A percentile compares a stretch with the other conserved stretches of the same genome.
Conservation (phyloP, 2,113 vertebrate genomes). For the Cricetomys ansorgei region DNA sequence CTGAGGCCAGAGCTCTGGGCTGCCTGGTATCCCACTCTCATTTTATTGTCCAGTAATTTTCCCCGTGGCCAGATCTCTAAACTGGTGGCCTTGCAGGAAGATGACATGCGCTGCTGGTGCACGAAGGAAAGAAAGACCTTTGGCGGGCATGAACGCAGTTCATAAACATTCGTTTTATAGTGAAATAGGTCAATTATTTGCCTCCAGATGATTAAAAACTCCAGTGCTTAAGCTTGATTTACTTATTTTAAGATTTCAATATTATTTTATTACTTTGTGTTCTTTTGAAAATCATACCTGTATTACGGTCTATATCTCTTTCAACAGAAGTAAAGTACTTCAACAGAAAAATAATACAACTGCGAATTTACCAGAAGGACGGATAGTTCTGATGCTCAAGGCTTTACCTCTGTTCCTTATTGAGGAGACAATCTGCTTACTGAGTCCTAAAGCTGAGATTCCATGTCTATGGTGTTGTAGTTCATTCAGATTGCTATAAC, state of each 20-base stretch:
- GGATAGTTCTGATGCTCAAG: not conserved
- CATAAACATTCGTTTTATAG: conserved; percentile 11
- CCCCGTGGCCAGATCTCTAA: conserved; percentile 66
- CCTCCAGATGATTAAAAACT: conserved; percentile 40
- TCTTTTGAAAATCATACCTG: not conserved
- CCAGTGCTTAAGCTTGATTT: conserved; percentile 32
- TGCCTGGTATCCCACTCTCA: conserved; percentile 57
- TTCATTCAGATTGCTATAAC: not conserved
- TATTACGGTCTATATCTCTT: conserved; percentile 37
- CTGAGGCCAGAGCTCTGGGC: conserved; percentile 48
- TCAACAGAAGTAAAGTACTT: no score
- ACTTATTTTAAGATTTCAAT: conserved; percentile 12
- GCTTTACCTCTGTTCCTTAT: not conserved
- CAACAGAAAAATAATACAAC: not conserved
- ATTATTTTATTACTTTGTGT: not conserved
- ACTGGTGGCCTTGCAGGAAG: conserved; percentile 65
- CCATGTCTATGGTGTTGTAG: not conserved
- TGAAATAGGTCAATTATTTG: conserved; percentile 55
- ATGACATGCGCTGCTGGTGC: conserved; percentile 57
- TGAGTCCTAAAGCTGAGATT: not conserved
- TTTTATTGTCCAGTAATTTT: conserved; percentile 72
- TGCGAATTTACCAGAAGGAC: not conserved
- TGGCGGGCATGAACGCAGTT: not conserved
- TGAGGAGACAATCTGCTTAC: not conserved
- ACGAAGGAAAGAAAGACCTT: conserved; percentile 25